phyloP scores from a whole-genome alignment of 2,113 vertebrate species.

The Stomatorhinus ivindoensis region DNA sequence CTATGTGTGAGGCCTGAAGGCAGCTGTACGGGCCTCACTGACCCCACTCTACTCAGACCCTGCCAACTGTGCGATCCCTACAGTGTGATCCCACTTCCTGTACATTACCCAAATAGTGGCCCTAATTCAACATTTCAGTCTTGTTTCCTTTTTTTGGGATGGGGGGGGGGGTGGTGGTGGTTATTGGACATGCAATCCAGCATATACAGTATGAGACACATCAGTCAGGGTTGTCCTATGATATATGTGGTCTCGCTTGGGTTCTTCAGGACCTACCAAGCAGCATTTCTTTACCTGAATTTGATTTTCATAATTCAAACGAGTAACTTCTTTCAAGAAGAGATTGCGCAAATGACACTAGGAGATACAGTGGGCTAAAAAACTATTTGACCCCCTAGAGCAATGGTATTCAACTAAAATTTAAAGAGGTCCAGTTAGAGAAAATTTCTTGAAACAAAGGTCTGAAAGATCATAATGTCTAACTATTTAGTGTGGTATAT shows the following conservation, averaged over 20 bases:
- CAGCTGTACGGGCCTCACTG: neutral
- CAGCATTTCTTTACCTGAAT: neutral
- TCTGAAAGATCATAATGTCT: too few relatives aligned
- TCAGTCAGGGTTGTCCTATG: neutral
- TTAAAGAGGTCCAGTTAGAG: too few relatives aligned
- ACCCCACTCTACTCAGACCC: neutral
- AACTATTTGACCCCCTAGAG: too few relatives aligned
- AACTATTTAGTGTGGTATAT: too few relatives aligned
- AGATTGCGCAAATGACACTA: neutral
- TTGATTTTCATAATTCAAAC: neutral
- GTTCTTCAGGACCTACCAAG: neutral
- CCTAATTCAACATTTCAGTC: neutral
- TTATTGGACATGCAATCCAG: neutral
- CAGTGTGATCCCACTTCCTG: neutral
- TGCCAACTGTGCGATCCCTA: neutral
- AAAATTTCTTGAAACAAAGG: too few relatives aligned
- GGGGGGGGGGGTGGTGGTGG: too few relatives aligned
- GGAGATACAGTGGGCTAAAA: neutral
- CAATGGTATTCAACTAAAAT: too few relatives aligned
- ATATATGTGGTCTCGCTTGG: neutral
- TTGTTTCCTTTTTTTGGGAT: neutral
- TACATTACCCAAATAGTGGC: neutral
- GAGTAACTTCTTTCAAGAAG: neutral
- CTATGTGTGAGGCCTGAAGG: neutral
- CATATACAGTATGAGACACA: neutral